Percentiles rank a stretch among this genome's conserved stretches.
Evolutionary conservation across 1,140 invertebrate genomes (phyloP).

Genomic region (Trichogramma pretiosum): DNA sequence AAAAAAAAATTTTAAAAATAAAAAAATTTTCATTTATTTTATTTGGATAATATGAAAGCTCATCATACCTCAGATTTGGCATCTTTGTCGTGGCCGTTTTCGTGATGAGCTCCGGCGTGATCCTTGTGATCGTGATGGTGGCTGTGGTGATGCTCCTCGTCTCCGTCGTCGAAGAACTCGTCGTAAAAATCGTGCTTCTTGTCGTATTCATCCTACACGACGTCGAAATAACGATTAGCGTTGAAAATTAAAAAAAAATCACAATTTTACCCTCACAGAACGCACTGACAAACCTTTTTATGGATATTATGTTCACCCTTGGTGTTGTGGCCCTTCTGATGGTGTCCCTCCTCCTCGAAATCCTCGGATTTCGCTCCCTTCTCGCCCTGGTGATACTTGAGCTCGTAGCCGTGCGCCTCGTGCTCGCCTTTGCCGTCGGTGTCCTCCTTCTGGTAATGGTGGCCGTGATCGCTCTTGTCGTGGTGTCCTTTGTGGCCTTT

Average conservation of each 20-base stretch:
- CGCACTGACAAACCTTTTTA: slow-evolving; percentile 50
- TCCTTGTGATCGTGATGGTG: slow-evolving; percentile 49
- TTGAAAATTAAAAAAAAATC: neutral
- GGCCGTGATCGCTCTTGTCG: slow-evolving; percentile 35
- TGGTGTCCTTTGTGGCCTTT: slow-evolving; percentile 22
- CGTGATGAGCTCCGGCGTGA: slow-evolving; percentile 45
- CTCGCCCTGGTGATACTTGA: slow-evolving; percentile 32
- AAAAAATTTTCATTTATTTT: neutral
- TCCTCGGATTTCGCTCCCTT: slow-evolving; percentile 38
- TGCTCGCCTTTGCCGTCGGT: too few relatives aligned
- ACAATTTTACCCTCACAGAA: neutral
- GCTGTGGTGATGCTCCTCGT: slow-evolving; percentile 55
- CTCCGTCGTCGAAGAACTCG: slow-evolving; percentile 56
- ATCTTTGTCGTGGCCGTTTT: slow-evolving; percentile 40
- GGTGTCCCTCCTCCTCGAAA: slow-evolving; percentile 54
- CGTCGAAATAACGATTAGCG: neutral
- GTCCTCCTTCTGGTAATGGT: slow-evolving; percentile 33
- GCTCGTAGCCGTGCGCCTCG: too few relatives aligned
- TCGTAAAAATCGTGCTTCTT: slow-evolving; percentile 66
- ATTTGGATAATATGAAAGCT: too few relatives aligned
- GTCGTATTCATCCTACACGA: slow-evolving; percentile 54
- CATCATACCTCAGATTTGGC: slow-evolving; percentile 42
- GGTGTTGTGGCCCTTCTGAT: slow-evolving; percentile 61
- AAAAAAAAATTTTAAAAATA: neutral
- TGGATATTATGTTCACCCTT: slow-evolving; percentile 64